These are phyloP conservation scores for Tangara arthus DNA, from an alignment of 2,797 vertebrate genomes.

Conservation along the genomic window DNA sequence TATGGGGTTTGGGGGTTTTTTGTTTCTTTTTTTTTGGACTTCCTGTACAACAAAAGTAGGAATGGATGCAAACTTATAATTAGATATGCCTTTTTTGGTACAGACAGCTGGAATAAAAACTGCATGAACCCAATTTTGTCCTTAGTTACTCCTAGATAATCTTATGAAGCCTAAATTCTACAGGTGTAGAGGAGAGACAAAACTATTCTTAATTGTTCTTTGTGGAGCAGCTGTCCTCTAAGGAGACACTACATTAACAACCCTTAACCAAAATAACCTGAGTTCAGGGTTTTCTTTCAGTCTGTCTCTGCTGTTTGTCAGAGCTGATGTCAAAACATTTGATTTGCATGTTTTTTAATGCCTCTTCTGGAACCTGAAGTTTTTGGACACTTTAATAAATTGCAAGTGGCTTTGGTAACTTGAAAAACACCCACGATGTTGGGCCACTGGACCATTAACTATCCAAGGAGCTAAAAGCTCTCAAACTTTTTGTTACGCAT, in stretches of 20 bases:
- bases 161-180: background rate
- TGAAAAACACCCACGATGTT: background rate
- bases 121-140: background rate
- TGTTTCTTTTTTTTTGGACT: background rate
- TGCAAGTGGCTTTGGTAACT: background rate
- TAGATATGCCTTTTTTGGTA: background rate
- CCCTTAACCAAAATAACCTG: background rate
- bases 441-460: rapidly evolving
- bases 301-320: background rate
- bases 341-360: background rate
- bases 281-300: background rate
- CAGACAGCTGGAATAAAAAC: background rate
- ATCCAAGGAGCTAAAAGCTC: background rate
- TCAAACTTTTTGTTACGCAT: background rate
- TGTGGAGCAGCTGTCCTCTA: background rate
- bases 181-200: background rate
- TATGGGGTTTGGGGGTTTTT: background rate
- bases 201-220: background rate
- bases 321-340: background rate
- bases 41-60: background rate
- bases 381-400: background rate
- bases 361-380: background rate
- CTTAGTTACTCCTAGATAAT: background rate
- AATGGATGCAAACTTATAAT: background rate
- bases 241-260: background rate